These are phyloP conservation scores for Trissoscelio sp. DNA, from an alignment of 2,888 invertebrate genomes.

Conservation along the genomic window DNA sequence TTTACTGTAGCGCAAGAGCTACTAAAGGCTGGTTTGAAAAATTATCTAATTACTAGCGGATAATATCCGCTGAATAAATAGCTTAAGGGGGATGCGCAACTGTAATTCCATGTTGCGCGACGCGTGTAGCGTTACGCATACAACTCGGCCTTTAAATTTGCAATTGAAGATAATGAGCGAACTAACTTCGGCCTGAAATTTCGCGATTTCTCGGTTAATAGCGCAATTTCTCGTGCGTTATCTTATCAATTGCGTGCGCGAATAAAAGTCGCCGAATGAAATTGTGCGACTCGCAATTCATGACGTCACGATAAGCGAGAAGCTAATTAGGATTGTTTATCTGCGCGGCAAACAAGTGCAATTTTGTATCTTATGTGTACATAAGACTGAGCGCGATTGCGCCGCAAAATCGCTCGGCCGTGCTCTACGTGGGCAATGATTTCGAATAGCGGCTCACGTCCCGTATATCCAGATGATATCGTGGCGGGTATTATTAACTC, in stretches of 20 bases:
- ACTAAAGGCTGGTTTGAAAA: no score
- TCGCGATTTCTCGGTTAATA: conserved; percentile 1
- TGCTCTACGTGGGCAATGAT: conserved; percentile 45
- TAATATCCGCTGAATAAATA: no score
- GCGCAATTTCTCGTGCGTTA: conserved; percentile 35
- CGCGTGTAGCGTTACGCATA: neutral
- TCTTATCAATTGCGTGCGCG: conserved; percentile 29
- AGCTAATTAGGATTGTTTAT: conserved; percentile 52
- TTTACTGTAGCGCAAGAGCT: neutral
- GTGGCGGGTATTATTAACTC: conserved; percentile 73
- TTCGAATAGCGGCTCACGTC: conserved; percentile 49
- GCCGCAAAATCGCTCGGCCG: conserved; percentile 14
- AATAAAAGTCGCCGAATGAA: conserved; percentile 18
- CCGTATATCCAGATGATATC: conserved; percentile 73
- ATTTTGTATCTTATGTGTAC: conserved; percentile 41
- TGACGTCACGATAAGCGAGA: conserved; percentile 32
- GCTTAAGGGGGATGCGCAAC: no score
- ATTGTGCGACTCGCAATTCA: conserved; percentile 25
- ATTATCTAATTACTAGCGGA: no score
- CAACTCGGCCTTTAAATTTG: conserved; percentile 21
- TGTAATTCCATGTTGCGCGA: no score
- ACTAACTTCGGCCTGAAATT: neutral
- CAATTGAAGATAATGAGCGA: conserved; percentile 38
- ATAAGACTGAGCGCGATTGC: conserved; percentile 34
- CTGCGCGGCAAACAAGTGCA: conserved; percentile 21